A percentile compares a stretch with the other conserved stretches of the same genome.
Conservation (phyloP, 2,797 vertebrate genomes). For the Darevskia nairensis region DNA sequence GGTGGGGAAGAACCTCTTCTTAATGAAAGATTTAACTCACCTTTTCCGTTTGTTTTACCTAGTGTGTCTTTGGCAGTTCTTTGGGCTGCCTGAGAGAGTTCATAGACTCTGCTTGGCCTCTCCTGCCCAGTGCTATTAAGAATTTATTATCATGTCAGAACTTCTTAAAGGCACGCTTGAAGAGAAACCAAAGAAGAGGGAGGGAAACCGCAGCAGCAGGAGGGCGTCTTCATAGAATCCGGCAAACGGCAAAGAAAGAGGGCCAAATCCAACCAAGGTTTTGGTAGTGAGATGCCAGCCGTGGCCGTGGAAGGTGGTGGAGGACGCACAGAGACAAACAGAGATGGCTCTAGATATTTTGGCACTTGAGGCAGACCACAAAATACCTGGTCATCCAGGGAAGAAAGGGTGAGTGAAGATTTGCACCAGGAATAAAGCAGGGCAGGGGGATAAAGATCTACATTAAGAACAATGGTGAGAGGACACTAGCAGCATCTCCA, state of each 20-base stretch:
- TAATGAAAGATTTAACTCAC: neutral
- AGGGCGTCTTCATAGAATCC: neutral
- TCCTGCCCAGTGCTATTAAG: neutral
- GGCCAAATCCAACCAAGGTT: neutral
- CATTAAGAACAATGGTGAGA: too few relatives aligned
- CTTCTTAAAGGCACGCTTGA: constrained; percentile 18
- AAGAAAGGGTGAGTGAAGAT: too few relatives aligned
- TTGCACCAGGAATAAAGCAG: too few relatives aligned
- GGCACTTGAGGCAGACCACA: too few relatives aligned
- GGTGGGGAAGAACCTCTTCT: neutral
- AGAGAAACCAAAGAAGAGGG: neutral
- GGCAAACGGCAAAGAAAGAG: neutral
- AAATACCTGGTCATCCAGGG: too few relatives aligned
- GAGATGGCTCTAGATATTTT: too few relatives aligned
- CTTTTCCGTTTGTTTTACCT: neutral
- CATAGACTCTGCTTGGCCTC: neutral
- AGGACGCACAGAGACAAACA: too few relatives aligned
- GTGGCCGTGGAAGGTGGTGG: too few relatives aligned
- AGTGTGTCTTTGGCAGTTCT: neutral
- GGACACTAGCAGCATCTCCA: too few relatives aligned
- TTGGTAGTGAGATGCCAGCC: too few relatives aligned
- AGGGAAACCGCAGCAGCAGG: neutral
- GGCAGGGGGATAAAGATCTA: too few relatives aligned
- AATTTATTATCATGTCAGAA: constrained; percentile 12
- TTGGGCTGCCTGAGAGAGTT: neutral